Conservation (phyloP, 1,140 invertebrate genomes). For the Phymorhynchus buccinoides region DNA sequence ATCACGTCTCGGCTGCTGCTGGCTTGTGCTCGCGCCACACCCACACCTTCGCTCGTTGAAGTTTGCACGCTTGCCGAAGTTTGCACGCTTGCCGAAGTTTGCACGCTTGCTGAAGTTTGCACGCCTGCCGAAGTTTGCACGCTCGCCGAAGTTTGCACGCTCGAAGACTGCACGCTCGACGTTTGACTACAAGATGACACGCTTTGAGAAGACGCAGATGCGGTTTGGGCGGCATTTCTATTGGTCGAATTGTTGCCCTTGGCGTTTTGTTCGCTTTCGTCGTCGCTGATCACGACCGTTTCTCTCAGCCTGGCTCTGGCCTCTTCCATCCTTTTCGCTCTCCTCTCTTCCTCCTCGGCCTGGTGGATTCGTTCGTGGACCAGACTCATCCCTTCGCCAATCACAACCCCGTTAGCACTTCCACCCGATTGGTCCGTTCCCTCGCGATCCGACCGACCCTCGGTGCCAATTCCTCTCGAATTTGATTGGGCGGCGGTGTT, state of each 20-base stretch:
- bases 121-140: background rate
- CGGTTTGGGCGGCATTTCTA: too few relatives aligned
- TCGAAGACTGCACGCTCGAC: background rate
- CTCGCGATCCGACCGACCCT: background rate
- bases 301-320: background rate
- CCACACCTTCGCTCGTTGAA: background rate
- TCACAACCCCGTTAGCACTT: background rate
- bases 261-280: background rate
- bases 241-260: too few relatives aligned
- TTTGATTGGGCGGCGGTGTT: background rate
- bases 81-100: background rate
- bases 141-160: background rate
- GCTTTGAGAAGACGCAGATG: too few relatives aligned
- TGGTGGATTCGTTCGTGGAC: slow-evolving; percentile 2
- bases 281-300: background rate
- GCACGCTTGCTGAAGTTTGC: too few relatives aligned
- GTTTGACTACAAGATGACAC: too few relatives aligned
- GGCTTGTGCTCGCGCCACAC: too few relatives aligned
- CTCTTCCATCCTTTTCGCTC: too few relatives aligned
- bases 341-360: slow-evolving; percentile 4
- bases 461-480: background rate
- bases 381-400: slow-evolving; percentile 9
- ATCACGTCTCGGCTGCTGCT: too few relatives aligned
- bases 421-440: background rate
- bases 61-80: slow-evolving; percentile 6